These are phyloP conservation scores for Artemia franciscana DNA, from an alignment of 1,140 invertebrate genomes.

Conservation along the genomic window DNA sequence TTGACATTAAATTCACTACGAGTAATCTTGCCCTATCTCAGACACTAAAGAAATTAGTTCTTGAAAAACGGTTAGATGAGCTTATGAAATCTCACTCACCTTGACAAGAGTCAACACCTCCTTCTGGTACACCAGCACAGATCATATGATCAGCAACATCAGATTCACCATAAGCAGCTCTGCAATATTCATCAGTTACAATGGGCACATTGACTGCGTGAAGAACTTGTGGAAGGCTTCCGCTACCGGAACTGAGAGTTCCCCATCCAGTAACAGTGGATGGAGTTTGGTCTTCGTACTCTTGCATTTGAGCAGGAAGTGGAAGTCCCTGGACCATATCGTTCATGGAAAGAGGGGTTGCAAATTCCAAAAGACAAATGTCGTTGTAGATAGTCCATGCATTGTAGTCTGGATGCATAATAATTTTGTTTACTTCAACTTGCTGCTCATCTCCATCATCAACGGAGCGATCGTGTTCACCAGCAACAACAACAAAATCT, in stretches of 20 bases:
- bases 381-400: slow-evolving; percentile 15
- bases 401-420: slow-evolving; percentile 15
- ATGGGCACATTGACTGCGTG: slow-evolving; percentile 23
- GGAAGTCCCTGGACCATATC: slow-evolving; percentile 10
- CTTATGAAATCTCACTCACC: no score
- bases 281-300: not conserved
- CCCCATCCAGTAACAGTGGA: slow-evolving; percentile 21
- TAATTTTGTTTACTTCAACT: slow-evolving; percentile 15
- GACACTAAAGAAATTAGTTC: no score
- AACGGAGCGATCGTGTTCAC: slow-evolving; percentile 15
- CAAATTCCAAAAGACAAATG: slow-evolving; percentile 13
- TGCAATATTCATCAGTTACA: slow-evolving; percentile 17
- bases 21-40: no score
- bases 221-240: slow-evolving; percentile 21
- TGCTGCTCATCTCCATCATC: slow-evolving; percentile 14
- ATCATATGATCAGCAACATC: slow-evolving; percentile 12
- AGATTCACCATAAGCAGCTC: slow-evolving; percentile 16
- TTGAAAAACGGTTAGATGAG: no score
- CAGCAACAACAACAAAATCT: slow-evolving; percentile 14
- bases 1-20: no score
- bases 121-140: slow-evolving; percentile 8
- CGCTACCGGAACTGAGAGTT: slow-evolving; percentile 16
- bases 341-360: slow-evolving; percentile 12
- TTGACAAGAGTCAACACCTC: slow-evolving; percentile 1
- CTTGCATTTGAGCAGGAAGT: slow-evolving; percentile 10